A percentile compares a stretch with the other conserved stretches of the same genome.
Evolutionary conservation across 2,113 vertebrate species (phyloP).

Genomic region (Prolemur simus): DNA sequence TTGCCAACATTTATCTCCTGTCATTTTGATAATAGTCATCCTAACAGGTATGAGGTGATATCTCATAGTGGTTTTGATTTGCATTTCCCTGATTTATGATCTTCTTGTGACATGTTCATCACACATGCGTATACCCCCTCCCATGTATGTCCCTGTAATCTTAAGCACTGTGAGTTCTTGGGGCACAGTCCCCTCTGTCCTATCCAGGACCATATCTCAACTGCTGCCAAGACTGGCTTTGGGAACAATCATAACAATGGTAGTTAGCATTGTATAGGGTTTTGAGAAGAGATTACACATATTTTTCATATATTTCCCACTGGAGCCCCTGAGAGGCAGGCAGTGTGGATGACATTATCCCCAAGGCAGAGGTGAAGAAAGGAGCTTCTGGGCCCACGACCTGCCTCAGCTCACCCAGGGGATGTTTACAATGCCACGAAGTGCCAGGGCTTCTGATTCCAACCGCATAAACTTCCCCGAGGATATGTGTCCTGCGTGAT

Average conservation of each 20-base stretch:
- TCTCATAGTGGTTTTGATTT: not conserved
- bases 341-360: not conserved
- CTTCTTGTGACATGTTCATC: not conserved
- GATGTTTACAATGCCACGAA: not conserved
- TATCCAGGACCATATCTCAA: not conserved
- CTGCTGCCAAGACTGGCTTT: not conserved
- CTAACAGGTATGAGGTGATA: not conserved
- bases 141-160: not conserved
- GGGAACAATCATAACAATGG: not conserved
- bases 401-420: not conserved
- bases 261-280: not conserved
- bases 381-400: not conserved
- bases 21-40: not conserved
- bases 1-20: not conserved
- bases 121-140: accelerated
- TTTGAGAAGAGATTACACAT: not conserved
- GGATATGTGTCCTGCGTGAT: not conserved
- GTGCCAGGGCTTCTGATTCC: not conserved
- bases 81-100: not conserved
- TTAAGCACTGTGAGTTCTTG: not conserved
- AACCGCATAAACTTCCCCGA: not conserved
- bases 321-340: not conserved
- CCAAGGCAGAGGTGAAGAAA: not conserved
- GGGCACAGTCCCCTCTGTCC: not conserved
- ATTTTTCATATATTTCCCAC: not conserved